Evolutionary conservation across 2,113 vertebrate species (phyloP).

Genomic region (Nycticebus coucang): DNA sequence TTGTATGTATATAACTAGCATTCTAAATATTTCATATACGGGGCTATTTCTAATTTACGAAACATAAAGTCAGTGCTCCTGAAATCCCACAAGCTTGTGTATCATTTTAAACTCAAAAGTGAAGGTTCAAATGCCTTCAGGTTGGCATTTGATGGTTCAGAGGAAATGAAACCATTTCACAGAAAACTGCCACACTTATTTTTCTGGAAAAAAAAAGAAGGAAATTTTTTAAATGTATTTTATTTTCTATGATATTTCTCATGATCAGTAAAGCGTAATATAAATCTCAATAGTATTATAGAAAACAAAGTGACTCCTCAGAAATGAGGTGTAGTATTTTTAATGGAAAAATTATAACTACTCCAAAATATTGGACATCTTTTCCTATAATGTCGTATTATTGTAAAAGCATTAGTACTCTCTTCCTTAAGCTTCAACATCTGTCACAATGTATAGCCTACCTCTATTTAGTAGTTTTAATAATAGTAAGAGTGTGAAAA

Average conservation of each 20-base stretch:
- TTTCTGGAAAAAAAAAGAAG: conserved; percentile 14
- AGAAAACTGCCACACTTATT: not conserved
- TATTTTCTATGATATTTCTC: conserved; percentile 43
- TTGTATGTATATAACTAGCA: conserved; percentile 67
- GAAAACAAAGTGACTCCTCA: conserved; percentile 34
- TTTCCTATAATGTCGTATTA: not conserved
- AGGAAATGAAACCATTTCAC: conserved; percentile 52
- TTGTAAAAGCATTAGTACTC: not conserved
- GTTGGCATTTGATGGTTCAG: not conserved
- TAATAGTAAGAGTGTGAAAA: not conserved
- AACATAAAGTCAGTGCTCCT: conserved; percentile 42
- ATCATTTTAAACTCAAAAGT: conserved; percentile 29
- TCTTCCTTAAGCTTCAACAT: not conserved
- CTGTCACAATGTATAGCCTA: not conserved
- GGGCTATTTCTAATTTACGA: conserved; percentile 65
- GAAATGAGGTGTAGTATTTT: not conserved
- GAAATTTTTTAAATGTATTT: not conserved
- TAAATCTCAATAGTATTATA: not conserved
- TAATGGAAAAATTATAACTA: conserved; percentile 13
- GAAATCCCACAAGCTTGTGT: conserved; percentile 19
- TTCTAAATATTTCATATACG: conserved; percentile 77
- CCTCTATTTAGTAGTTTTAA: not conserved
- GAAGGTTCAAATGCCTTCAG: conserved; percentile 56
- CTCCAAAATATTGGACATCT: not conserved
- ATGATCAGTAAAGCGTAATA: not conserved